Base-by-base conservation (phyloP, 2,113 vertebrate species). In the Clinocottus analis region DNA sequence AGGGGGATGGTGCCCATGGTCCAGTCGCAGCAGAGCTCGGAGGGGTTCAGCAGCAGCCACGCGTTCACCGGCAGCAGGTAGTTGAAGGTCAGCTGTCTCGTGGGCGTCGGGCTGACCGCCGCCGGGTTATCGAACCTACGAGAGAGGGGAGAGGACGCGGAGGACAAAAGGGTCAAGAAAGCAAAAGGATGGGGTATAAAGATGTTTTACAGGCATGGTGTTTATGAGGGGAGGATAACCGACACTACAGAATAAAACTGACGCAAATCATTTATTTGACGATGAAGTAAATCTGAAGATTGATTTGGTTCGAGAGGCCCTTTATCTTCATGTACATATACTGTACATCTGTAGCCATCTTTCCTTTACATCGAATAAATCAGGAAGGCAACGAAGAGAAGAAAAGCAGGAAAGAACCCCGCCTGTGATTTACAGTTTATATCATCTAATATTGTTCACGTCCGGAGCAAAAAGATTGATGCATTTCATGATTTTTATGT, bases 1-100 rank as follows among this genome's bases (percentile, higher is more conserved):
- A 99, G 93, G 33, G 98, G 97, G 83, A 99, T 97, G 78, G 98
- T 99, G 83, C 98, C 98, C 98, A 99, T 99, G 14, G 98, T 99
- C 98, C 98, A 99, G 88, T 99, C 98, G 72, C 98, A 99, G 90
- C 98, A 99, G 31, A 99, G 93, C 80, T 99, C 97, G 7, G 98
- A 99, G 8, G 98, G 98, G 84, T 98, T 97, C 70, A 99, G 94
- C 31, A 99, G 94, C 17, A 99, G 96, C 98, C 98, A 99, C 1
- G 96, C 97, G 76, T 99, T 99, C 75, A 99, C 96, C 72, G 98
- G 96, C 51, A 99, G 96, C 41, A 99, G 96, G 92, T 98, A 99
- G 95, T 99, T 99, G 93, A 99, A 99, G 21, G 98, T 99, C 73
- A 99, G 92, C 58, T 99, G 98, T 82, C 98, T 95, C 41, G 95